Conservation (phyloP, 2,797 vertebrate genomes). For the Strix occidentalis region DNA sequence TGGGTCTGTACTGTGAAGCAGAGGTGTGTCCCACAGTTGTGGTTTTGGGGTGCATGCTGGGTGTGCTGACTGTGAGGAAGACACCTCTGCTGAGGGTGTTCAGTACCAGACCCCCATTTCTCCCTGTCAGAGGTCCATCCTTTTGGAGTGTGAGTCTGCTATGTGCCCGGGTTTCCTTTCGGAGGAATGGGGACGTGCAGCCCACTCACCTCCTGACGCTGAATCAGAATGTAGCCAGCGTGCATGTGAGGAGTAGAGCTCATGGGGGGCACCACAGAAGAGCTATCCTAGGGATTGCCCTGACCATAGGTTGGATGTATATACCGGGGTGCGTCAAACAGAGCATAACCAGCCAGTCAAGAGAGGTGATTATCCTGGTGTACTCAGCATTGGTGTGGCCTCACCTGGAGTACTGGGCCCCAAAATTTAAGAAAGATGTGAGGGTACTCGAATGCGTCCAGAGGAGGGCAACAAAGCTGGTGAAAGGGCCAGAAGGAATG, state of each 20-base stretch:
- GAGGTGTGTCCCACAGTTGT: rapidly evolving
- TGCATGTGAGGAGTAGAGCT: neutral
- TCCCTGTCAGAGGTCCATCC: neutral
- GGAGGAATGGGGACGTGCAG: neutral
- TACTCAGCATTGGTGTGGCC: neutral
- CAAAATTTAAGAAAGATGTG: neutral
- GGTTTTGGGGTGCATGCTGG: neutral
- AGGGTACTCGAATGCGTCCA: neutral
- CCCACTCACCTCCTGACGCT: neutral
- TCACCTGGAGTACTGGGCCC: neutral
- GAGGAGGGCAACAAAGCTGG: neutral
- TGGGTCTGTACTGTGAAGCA: neutral
- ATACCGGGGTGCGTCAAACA: neutral
- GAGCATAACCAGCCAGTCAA: neutral
- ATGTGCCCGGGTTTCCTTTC: neutral
- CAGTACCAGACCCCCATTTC: neutral
- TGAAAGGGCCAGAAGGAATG: neutral
- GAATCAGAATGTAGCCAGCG: neutral
- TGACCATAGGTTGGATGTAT: neutral
- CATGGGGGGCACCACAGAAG: neutral
- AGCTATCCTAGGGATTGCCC: neutral
- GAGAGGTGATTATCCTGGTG: neutral
- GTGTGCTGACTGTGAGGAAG: neutral
- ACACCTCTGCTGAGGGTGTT: neutral
- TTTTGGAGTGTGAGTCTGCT: neutral